phyloP scores from a whole-genome alignment of 2,113 vertebrate species.

The Tenrec ecaudatus region DNA sequence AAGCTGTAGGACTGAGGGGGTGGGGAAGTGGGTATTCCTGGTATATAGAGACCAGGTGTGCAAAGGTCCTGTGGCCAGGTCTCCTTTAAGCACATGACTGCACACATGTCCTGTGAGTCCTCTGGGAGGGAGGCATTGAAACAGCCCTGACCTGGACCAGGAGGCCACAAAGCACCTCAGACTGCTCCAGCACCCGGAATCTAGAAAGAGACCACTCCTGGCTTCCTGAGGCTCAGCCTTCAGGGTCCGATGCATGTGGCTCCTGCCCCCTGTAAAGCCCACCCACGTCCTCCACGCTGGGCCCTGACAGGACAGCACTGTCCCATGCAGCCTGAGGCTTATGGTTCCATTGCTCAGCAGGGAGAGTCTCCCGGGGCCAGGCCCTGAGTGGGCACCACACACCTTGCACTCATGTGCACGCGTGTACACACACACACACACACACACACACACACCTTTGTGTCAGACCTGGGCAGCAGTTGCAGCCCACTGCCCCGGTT shows the following conservation, averaged over 20 bases:
- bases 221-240: neutral
- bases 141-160: neutral
- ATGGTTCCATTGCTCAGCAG: neutral
- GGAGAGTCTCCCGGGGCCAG: neutral
- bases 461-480: conserved; percentile 88
- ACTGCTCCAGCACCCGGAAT: neutral
- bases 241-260: neutral
- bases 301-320: neutral
- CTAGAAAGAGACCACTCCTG: neutral
- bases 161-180: neutral
- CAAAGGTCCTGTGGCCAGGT: neutral
- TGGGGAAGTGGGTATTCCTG: no score
- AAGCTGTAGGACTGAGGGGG: no score
- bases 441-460: conserved; percentile 87
- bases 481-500: conserved; percentile 91
- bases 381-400: neutral
- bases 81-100: neutral
- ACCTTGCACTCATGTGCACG: no score
- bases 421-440: neutral
- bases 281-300: neutral
- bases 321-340: neutral
- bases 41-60: neutral
- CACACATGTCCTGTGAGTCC: neutral
- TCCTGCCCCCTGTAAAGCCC: neutral
- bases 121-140: neutral